Evolutionary conservation across 2,797 vertebrate genomes (phyloP), one percentile per base, ranked within the genome.

Genomic region (Hypotaenidia okinawae): DNA sequence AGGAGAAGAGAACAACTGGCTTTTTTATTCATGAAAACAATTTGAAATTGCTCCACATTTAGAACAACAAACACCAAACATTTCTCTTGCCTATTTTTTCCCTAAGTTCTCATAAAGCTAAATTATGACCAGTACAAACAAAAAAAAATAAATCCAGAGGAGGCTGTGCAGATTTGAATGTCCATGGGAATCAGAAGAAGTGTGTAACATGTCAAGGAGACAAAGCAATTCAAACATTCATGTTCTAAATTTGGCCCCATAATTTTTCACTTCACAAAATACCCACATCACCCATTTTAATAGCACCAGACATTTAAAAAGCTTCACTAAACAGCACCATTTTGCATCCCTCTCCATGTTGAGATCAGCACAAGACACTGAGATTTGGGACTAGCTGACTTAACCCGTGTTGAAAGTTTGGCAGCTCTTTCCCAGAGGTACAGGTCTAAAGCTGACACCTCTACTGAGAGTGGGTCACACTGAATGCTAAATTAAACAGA

Each of bases 401-500:
- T 61, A 24, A 61, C 55, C 32, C 22, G 6, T 4, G 41, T 49
- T 28, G 23, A 35, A 84, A 68, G 52, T 74, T 13, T 49, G 25
- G 12, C 27, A 73, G 22, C 25, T 93, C 9, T 57, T 92, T 76
- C 73, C 35, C 23, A 23, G 39, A 80, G 35, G 24, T 32, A 14
- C 6, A 5, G 11, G 19, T 90, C 55, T 69, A 70, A 54, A 95
- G 49, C 73, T 77, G 28, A 58, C 25, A 63, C 49, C 17, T 83
- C 68, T 85, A 17, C 64, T 88, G 70, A 12, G 55, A 78, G 43
- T 59, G 59, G 63, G 74, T 32, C 68, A 64, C 59, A 47, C 52
- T 17, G 83, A 78, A 47, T 52, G 77, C 63, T n/a, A 86, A 95
- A 91, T 41, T 59, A 96, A 95, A 95, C n/a, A 92, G 47, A 19